Base-by-base conservation (phyloP, 2,797 vertebrate species). In the Anguilla obscura region DNA sequence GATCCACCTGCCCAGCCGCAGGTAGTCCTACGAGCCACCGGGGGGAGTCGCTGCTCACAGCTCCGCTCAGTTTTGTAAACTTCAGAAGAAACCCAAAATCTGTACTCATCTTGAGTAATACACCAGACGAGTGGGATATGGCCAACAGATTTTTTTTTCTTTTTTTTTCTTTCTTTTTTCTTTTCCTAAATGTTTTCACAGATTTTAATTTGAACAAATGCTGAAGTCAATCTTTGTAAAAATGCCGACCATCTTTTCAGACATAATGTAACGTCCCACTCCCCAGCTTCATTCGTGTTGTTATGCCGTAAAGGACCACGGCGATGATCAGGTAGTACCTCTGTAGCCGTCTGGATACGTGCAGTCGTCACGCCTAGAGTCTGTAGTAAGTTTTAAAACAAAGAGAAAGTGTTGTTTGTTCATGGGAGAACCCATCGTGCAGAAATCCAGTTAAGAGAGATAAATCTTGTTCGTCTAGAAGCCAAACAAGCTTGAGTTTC, bases 1-100 rank as follows among this genome's bases (percentile, higher is more conserved):
- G 95, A 96, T 99, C 95, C 98, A 99, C 94, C 96, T 98, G 96
- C 96, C 98, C 89, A 95, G 97, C 92, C 98, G 98, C 96, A 99
- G 98, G 98, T 99, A 99, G 98, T 98, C 94, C 94, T 91, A 93
- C 94, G 93, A 96, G 89, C 93, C 92, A 95, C 94, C 94, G 92
- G 95, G 54, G 87, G 83, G 87, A 88, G 87, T 63, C n/a, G 74
- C 74, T 85, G 71, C 87, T 88, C 69, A 33, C 84, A 92, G 84
- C 92, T 94, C 95, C 93, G 94, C 94, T 93, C 93, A 91, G 93
- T 84, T 92, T 90, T 91, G 93, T 94, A 87, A 90, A 90, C 86
- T 84, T 91, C 91, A 92, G 93, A 91, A 93, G 93, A 94, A 93
- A 91, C 93, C 92, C 92, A 91, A 92, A 94, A 97, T 97, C 96